These are phyloP conservation scores for Ciconia maguari DNA, from an alignment of 2,113 vertebrate species.

Conservation along the genomic window DNA sequence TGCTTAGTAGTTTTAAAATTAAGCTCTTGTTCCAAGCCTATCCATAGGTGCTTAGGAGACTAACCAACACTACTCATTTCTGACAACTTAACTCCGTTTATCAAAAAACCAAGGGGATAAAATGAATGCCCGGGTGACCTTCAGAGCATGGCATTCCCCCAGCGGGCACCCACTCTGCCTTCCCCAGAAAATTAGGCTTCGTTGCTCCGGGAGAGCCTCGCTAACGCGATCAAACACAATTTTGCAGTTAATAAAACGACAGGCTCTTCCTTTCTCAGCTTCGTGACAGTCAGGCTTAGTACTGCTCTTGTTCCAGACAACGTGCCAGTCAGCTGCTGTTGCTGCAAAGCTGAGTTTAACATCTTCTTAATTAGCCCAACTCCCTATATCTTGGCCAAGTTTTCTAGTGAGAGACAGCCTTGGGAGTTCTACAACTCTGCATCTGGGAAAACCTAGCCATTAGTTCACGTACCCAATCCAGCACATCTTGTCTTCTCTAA, in stretches of 20 bases:
- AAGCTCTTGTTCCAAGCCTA: neutral
- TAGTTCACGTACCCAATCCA: neutral
- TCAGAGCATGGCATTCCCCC: neutral
- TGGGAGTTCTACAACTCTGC: neutral
- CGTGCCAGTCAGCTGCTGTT: constrained; percentile 48
- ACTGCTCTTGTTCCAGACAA: constrained; percentile 35
- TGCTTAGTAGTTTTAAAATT: neutral
- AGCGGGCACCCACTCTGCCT: neutral
- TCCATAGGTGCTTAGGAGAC: neutral
- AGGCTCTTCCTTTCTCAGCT: constrained; percentile 36
- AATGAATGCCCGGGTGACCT: neutral
- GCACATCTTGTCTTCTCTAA: neutral
- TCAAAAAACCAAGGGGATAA: neutral
- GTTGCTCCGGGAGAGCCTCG: neutral
- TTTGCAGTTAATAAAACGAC: neutral
- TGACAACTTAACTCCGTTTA: neutral
- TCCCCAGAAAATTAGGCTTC: neutral
- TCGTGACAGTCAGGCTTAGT: constrained; percentile 10
- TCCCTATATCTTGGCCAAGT: constrained; percentile 13
- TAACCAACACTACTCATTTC: neutral
- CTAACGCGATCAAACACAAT: neutral
- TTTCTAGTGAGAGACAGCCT: constrained; percentile 31
- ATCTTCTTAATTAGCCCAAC: constrained; percentile 45
- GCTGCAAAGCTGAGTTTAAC: constrained; percentile 23
- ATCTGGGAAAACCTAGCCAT: neutral